Evolutionary conservation across 2,888 invertebrate species (phyloP).

Genomic region (Drepanosiphum platanoidis): DNA sequence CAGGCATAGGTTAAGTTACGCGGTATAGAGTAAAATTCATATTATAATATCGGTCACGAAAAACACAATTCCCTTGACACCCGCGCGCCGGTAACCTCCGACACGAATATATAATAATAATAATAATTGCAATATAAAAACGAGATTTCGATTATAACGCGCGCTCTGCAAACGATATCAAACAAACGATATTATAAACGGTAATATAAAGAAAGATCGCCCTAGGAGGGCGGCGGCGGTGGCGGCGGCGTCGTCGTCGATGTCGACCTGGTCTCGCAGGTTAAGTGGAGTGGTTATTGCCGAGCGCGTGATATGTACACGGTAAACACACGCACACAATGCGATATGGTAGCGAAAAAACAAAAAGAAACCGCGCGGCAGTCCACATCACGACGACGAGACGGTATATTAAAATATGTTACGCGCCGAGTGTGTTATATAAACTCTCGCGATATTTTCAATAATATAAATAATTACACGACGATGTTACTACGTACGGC

Average conservation of each 20-base stretch:
- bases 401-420: slow-evolving; percentile 34
- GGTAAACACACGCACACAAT: too few species aligned
- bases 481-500: slow-evolving; percentile 17
- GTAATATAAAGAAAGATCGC: slow-evolving; percentile 40
- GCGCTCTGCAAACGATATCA: background rate
- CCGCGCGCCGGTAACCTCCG: slow-evolving; percentile 47
- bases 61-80: slow-evolving; percentile 41
- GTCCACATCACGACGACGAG: slow-evolving; percentile 53
- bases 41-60: slow-evolving; percentile 54
- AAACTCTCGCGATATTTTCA: slow-evolving; percentile 22
- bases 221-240: slow-evolving; percentile 21
- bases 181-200: slow-evolving; percentile 2
- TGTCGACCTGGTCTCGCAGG: slow-evolving; percentile 35
- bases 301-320: background rate
- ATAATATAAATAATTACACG: slow-evolving; percentile 53
- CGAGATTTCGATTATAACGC: slow-evolving; percentile 55
- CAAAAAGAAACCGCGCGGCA: too few species aligned
- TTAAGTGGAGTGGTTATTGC: slow-evolving; percentile 47
- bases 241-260: background rate
- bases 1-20: too few species aligned
- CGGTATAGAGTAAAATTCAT: too few species aligned
- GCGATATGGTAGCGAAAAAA: background rate
- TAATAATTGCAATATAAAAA: background rate
- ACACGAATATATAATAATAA: slow-evolving; percentile 38
- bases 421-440: too few species aligned